These are phyloP conservation scores for Lepidocyrtoides sp. DNA, from an alignment of 2,888 invertebrate genomes.

Conservation along the genomic window DNA sequence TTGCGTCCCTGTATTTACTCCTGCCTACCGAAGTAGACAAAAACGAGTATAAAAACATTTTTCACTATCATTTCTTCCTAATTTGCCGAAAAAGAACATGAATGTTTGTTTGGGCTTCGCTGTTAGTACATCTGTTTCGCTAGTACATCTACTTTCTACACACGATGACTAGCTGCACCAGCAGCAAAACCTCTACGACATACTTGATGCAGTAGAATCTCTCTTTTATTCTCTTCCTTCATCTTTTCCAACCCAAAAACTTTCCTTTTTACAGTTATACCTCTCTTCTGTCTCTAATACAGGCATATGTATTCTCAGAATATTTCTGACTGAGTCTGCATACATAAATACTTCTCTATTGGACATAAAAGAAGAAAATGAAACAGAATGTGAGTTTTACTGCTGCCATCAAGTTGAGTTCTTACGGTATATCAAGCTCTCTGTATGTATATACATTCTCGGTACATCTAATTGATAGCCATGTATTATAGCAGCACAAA, in stretches of 20 bases:
- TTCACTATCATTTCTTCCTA: slow-evolving; percentile 44
- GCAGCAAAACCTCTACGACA: neutral
- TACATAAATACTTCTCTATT: slow-evolving; percentile 35
- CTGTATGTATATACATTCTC: neutral
- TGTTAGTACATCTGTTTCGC: slow-evolving; percentile 65
- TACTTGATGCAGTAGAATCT: neutral
- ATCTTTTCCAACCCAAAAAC: neutral
- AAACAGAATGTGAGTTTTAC: slow-evolving; percentile 56
- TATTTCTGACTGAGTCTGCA: neutral
- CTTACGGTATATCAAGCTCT: slow-evolving; percentile 6
- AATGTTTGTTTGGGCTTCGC: neutral
- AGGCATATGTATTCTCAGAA: neutral
- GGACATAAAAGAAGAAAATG: slow-evolving; percentile 46
- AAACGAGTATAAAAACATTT: slow-evolving; percentile 22
- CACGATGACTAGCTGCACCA: too few species aligned
- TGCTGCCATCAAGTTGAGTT: slow-evolving; percentile 56
- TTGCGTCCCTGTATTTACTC: neutral
- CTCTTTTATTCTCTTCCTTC: neutral
- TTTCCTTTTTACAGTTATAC: neutral
- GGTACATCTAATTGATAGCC: neutral
- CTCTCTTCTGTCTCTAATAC: neutral
- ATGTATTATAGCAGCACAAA: slow-evolving; percentile 22
- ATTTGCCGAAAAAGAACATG: slow-evolving; percentile 32
- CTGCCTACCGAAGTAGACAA: neutral
- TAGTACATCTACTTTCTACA: slow-evolving; percentile 16